A percentile compares a stretch with the other conserved stretches of the same genome.
Conservation (phyloP, 2,797 vertebrate genomes). For the Dermochelys coriacea region DNA sequence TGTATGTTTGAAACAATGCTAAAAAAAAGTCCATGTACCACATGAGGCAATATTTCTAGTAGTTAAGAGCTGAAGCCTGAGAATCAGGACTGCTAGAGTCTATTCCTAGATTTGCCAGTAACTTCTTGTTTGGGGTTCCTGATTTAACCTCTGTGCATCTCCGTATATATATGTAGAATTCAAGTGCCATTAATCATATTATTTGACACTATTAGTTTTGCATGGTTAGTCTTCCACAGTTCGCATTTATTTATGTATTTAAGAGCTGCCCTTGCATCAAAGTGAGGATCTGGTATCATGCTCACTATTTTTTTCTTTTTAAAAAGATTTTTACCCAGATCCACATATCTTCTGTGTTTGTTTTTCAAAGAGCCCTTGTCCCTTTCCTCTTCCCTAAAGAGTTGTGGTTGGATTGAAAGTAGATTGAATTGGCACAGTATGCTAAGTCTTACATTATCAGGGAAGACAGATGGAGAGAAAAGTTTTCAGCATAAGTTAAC, state of each 20-base stretch:
- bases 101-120: background rate
- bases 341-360: background rate
- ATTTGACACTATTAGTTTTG: background rate
- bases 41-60: background rate
- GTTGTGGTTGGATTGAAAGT: conserved; percentile 37
- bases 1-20: background rate
- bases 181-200: background rate
- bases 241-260: background rate
- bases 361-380: background rate
- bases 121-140: background rate
- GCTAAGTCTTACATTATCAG: fast-evolving
- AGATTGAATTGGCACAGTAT: background rate
- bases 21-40: background rate
- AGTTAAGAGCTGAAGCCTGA: background rate
- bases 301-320: background rate
- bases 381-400: conserved; percentile 1
- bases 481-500: background rate
- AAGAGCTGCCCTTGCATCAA: background rate
- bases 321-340: background rate
- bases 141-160: background rate
- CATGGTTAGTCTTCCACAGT: background rate
- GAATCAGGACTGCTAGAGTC: background rate
- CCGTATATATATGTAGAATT: background rate
- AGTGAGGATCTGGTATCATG: background rate
- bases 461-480: conserved; percentile 4